Base-by-base conservation (phyloP, 2,113 vertebrate genomes). In the Sinocyclocheilus rhinocerous region DNA sequence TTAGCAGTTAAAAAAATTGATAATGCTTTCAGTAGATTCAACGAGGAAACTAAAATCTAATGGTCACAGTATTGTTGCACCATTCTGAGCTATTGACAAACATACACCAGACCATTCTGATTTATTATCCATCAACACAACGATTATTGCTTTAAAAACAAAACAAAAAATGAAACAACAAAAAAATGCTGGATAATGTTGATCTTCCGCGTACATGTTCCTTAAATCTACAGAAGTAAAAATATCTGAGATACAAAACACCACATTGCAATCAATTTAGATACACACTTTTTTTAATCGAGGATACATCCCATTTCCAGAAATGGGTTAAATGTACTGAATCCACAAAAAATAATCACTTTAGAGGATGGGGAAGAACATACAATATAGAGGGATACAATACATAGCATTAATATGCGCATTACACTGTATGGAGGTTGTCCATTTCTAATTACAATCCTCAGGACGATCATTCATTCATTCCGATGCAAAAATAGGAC, bases 161-260 rank as follows among this genome's bases (percentile, higher is more conserved):
- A 79, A 63, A 83, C 10, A 75, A 87, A 48, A 76, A 76, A 33
- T 33, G 4, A 76, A 67, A 76, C 4, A 83, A 86, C 11, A 57
- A 70, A 83, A 90, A 93, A 89, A 94, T 92, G 93, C 89, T 88
- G 87, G 87, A 90, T 86, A 89, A 90, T 86, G 84, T 57, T 85
- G 89, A 89, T 88, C 36, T 75, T 42, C 11, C 61, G 70, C 33
- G 8, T 87, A 45, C 42, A 52, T 87, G 76, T 83, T 39, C 85
- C 63, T 78, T 63, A 76, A 86, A 36, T 86, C 86, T 88, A 89
- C 76, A 91, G 85, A 88, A 90, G 84, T 86, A 90, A 89, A 90
- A 88, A 88, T 89, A 89, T 89, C 87, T 87, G 89, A 92, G 90
- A 93, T 92, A 93, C 85, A 94, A 93, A 94, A 94, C 76, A 88